Evolutionary conservation across 2,113 vertebrate genomes (phyloP).

Genomic region (Ailurus styani): DNA sequence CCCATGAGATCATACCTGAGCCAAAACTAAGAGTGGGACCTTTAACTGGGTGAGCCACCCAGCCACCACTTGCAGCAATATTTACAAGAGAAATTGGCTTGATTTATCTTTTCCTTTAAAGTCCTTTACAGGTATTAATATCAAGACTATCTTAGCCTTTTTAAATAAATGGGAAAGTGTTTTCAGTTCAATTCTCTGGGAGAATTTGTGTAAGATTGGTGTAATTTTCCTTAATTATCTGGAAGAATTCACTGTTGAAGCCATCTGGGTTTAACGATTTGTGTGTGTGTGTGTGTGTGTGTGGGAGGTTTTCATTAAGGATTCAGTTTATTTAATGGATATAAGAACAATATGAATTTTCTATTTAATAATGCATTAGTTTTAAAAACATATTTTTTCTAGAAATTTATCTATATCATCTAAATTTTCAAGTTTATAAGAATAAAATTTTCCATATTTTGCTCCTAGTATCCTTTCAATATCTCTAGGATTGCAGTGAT

Average conservation of each 20-base stretch:
- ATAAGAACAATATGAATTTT: not conserved
- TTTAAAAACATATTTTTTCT: slow-evolving; percentile 4
- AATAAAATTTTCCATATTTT: not conserved
- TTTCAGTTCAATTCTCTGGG: not conserved
- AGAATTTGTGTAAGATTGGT: not conserved
- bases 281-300: not conserved
- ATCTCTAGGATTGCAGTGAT: not conserved
- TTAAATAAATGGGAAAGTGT: not conserved
- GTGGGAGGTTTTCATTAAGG: not conserved
- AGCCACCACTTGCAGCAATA: not conserved
- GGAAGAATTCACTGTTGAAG: not conserved
- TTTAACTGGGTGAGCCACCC: not conserved
- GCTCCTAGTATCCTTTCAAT: not conserved
- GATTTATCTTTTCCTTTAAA: not conserved
- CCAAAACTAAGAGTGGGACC: not conserved
- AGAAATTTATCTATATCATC: not conserved
- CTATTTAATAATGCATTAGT: not conserved
- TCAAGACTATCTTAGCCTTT: not conserved
- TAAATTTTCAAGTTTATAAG: not conserved
- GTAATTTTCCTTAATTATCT: not conserved
- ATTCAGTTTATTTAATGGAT: not conserved
- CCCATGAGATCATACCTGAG: not conserved
- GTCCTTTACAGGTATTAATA: not conserved
- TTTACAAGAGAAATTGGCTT: not conserved
- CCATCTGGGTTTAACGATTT: not conserved